Base-by-base conservation (phyloP, 2,797 vertebrate genomes). In the Sebastes minor region DNA sequence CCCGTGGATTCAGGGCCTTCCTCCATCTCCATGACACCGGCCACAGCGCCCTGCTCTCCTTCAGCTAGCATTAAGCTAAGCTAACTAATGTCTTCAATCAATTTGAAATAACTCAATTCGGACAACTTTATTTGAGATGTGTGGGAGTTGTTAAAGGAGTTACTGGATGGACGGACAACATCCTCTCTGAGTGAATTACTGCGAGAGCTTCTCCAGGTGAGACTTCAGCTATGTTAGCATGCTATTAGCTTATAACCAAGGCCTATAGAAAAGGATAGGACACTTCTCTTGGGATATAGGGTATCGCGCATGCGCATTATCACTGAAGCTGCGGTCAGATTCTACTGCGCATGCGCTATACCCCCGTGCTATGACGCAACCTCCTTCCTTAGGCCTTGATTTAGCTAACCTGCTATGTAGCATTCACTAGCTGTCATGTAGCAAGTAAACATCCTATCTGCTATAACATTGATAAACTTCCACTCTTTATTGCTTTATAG, bases 171-270 rank as follows among this genome's bases (percentile, higher is more conserved):
- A 86, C 73, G 67, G 81, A 89, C 75, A 57, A 66, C 86, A 33
- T 68, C 69, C 46, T 71, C 75, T 80, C 11, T 80, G 80, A 73
- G 81, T 79, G 86, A 84, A 75, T 76, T 82, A 84, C 83, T 74
- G 87, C 84, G 63, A 62, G 88, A 86, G 87, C 63, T 89, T 80
- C 85, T 89, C 84, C 93, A 94, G 94, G 94, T 95, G 87, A 93
- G 90, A 85, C 83, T 67, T 80, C 59, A 70, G 83, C 86, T 78
- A 56, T 63, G 65, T 82, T 91, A 91, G 83, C 38, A 42, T 42
- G 38, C 38, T 42, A 42, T 42, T 42, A 42, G 38, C 38, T 42
- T 42, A 0, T 16, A 42, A 0, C 14, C 13, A 42, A 16, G 38
- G 38, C 14, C 14, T 42, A 6, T 42, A 42, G 38, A 42, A 35